Evolutionary conservation across 2,113 vertebrate genomes (phyloP).

Genomic region (Rana temporaria): DNA sequence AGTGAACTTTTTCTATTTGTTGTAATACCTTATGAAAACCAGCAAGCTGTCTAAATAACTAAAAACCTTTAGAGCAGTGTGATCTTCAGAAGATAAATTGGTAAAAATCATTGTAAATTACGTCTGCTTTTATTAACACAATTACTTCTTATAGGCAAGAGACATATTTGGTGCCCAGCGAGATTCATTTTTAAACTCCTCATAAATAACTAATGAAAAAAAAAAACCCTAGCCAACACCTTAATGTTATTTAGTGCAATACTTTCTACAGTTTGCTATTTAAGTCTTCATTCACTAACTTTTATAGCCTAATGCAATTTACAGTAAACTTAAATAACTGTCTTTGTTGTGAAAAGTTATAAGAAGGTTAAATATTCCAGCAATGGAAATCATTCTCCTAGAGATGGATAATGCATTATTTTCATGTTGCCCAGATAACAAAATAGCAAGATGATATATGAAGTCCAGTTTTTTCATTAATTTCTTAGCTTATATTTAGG

Average conservation of each 20-base stretch:
- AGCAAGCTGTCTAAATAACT: neutral
- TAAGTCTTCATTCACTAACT: neutral
- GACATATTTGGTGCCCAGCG: neutral
- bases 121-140: slow-evolving; percentile 3
- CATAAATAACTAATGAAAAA: slow-evolving; percentile 20
- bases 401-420: slow-evolving; percentile 30
- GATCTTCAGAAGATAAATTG: neutral
- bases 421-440: slow-evolving; percentile 18
- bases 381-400: slow-evolving; percentile 2
- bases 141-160: slow-evolving; percentile 2
- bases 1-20: too few species aligned
- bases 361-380: slow-evolving; percentile 34
- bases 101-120: neutral
- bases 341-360: neutral
- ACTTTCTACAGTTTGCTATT: slow-evolving; percentile 25
- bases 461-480: slow-evolving; percentile 4
- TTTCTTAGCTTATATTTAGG: neutral
- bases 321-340: slow-evolving; percentile 24
- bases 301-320: slow-evolving; percentile 28
- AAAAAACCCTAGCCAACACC: neutral
- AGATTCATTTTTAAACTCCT: slow-evolving; percentile 23
- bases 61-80: neutral
- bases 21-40: too few species aligned
- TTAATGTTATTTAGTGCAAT: slow-evolving; percentile 1
- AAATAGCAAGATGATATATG: slow-evolving; percentile 43